Conservation (phyloP, 2,888 invertebrate species). For the Diadegma fenestrale region DNA sequence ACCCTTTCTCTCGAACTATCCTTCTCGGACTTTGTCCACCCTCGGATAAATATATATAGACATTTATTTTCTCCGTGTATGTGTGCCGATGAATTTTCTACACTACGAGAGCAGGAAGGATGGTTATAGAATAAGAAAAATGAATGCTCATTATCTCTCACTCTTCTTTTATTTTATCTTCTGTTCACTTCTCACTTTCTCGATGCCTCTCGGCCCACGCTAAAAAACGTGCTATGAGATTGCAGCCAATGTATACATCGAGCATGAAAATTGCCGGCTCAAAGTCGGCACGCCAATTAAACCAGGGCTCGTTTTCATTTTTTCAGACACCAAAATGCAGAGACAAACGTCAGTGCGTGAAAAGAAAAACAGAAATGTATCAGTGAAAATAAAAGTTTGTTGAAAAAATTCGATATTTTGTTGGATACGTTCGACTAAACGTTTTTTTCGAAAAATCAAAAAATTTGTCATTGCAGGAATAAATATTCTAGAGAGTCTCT, state of each 20-base stretch:
- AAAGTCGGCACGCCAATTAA: slow-evolving; percentile 1
- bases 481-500: no score
- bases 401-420: no score
- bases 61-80: not conserved
- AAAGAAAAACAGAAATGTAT: not conserved
- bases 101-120: slow-evolving; percentile 5
- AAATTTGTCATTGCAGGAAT: no score
- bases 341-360: not conserved
- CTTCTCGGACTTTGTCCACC: slow-evolving; percentile 62
- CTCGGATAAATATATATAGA: slow-evolving; percentile 5
- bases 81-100: slow-evolving; percentile 39
- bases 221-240: not conserved
- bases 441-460: no score
- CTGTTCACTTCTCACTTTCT: slow-evolving; percentile 1
- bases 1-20: slow-evolving; percentile 59
- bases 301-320: not conserved
- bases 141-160: slow-evolving; percentile 1
- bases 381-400: no score
- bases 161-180: not conserved
- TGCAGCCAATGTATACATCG: not conserved
- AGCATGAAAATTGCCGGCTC: not conserved
- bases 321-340: not conserved
- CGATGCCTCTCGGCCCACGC: not conserved
- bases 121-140: slow-evolving; percentile 11
- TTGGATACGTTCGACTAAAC: no score